These are phyloP conservation scores for Mionectes macconnelli DNA, from an alignment of 2,113 vertebrate species.

Conservation along the genomic window DNA sequence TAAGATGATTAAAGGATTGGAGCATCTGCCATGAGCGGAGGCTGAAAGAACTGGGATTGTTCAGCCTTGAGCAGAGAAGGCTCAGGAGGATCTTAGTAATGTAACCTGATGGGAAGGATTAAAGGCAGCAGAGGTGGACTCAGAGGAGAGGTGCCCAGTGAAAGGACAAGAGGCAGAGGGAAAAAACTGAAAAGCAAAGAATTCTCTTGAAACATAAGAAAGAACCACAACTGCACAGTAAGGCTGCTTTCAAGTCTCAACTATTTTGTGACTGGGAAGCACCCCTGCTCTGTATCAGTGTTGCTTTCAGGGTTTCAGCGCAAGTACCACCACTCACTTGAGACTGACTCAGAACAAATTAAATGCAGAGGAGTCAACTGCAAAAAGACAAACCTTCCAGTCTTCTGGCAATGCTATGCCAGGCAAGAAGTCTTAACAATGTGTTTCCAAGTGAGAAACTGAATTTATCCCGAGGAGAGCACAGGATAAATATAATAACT, in stretches of 20 bases:
- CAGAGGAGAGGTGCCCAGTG: background rate
- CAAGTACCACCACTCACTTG: background rate
- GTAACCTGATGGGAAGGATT: background rate
- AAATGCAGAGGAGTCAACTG: background rate
- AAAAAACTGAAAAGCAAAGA: background rate
- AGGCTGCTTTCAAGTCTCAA: background rate
- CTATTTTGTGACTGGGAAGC: background rate
- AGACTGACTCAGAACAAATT: background rate
- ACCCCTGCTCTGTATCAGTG: background rate
- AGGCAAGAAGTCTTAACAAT: background rate
- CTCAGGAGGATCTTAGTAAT: background rate
- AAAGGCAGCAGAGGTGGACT: background rate
- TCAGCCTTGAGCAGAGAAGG: background rate
- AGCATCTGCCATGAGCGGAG: background rate
- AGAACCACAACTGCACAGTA: background rate
- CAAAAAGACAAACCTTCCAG: background rate
- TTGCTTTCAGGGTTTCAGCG: background rate
- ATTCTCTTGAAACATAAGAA: background rate
- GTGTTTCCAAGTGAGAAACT: background rate
- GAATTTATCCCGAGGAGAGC: background rate
- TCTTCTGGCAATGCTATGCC: background rate
- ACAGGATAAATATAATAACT: background rate
- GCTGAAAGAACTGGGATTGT: background rate
- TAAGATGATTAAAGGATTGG: slow-evolving; percentile 21
- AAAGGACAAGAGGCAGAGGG: background rate